These are phyloP conservation scores for Wiebesia pumilae DNA, from an alignment of 1,140 invertebrate genomes.

Conservation along the genomic window DNA sequence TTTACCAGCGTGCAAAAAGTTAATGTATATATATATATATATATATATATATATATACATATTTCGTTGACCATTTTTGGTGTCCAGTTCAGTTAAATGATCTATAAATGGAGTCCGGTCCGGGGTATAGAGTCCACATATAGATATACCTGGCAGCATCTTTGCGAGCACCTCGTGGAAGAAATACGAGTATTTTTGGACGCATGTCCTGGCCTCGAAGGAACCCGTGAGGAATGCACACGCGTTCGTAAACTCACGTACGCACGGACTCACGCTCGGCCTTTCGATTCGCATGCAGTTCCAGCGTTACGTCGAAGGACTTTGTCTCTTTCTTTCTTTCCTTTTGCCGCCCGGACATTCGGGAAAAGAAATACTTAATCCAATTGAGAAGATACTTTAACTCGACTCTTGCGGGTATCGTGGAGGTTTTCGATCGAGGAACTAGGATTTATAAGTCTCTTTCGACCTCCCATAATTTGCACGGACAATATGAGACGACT, in stretches of 20 bases:
- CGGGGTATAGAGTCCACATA: no score
- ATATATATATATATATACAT: no score
- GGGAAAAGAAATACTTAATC: not conserved
- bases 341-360: not conserved
- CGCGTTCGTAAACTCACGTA: not conserved
- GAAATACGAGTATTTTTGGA: slow-evolving; percentile 15
- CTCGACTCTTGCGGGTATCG: no score
- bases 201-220: not conserved
- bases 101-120: no score
- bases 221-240: slow-evolving; percentile 5
- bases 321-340: not conserved
- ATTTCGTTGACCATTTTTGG: no score
- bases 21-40: no score
- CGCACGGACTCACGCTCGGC: not conserved
- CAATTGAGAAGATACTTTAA: not conserved
- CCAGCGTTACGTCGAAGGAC: not conserved
- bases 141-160: not conserved
- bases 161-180: not conserved
- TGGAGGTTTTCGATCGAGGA: no score
- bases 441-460: no score
- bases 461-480: no score
- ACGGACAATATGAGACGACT: no score
- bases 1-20: no score
- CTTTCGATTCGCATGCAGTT: not conserved
- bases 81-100: no score